Percentiles rank a stretch among this genome's conserved stretches.
phyloP scores from a whole-genome alignment of 1,140 invertebrate species.

The Drosophila ficusphila region DNA sequence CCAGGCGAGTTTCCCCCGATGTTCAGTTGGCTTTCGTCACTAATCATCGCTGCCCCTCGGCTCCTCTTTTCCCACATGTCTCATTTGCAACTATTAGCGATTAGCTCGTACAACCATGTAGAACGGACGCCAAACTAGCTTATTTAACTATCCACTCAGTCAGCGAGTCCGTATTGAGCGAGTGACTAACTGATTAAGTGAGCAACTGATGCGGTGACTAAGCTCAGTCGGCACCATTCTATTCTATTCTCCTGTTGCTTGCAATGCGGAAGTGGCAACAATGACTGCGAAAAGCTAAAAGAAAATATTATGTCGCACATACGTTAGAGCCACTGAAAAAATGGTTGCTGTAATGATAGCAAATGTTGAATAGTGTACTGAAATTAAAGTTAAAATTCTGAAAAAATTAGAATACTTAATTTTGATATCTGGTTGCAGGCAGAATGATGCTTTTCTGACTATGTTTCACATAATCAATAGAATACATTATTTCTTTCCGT shows the following conservation, averaged over 20 bases:
- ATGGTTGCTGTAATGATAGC: background rate
- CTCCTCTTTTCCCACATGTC: constrained; percentile 22
- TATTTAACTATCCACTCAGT: constrained; percentile 23
- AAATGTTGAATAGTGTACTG: too few species aligned
- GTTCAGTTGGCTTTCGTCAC: constrained; percentile 6
- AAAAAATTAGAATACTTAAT: too few species aligned
- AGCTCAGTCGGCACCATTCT: background rate
- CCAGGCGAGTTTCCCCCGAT: background rate
- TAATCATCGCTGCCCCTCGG: constrained; percentile 10
- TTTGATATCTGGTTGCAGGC: too few species aligned
- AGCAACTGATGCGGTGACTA: constrained; percentile 44
- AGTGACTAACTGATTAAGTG: constrained; percentile 29
- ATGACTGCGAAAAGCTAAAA: constrained; percentile 22
- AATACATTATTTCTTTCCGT: background rate
- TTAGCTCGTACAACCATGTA: constrained; percentile 59
- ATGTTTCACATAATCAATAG: background rate
- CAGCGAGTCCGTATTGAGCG: constrained; percentile 24
- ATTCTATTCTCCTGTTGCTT: constrained; percentile 22
- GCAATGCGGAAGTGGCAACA: constrained; percentile 49
- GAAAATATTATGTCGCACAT: constrained; percentile 16
- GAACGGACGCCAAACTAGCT: constrained; percentile 44
- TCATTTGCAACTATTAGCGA: constrained; percentile 47
- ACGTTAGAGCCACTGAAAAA: background rate
- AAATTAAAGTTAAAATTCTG: background rate
- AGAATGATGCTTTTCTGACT: too few species aligned